Conservation (phyloP, 2,113 vertebrate genomes). For the Candoia aspera region DNA sequence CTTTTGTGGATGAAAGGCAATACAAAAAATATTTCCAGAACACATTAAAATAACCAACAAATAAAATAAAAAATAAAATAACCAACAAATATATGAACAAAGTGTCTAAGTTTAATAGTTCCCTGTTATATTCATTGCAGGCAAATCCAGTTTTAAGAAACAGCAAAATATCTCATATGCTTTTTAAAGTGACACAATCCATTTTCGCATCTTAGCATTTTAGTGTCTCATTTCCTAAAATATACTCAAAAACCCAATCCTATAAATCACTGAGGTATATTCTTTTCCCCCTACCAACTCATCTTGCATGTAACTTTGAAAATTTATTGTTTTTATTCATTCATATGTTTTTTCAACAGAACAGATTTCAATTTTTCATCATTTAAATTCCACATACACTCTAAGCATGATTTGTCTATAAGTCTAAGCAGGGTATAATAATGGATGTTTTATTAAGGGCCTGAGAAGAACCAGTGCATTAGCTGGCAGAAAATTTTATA, state of each 20-base stretch:
- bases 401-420: not conserved
- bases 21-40: not conserved
- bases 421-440: not conserved
- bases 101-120: not conserved
- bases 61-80: not conserved
- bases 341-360: not conserved
- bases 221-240: not conserved
- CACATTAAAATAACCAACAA: not conserved
- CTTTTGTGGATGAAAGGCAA: not conserved
- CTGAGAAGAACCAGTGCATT: not conserved
- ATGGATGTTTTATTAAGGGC: not conserved
- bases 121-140: not conserved
- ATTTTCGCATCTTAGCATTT: not conserved
- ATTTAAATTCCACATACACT: not conserved
- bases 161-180: not conserved
- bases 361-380: not conserved
- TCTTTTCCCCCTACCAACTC: not conserved
- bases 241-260: not conserved
- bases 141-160: not conserved
- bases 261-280: not conserved
- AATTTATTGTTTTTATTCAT: not conserved
- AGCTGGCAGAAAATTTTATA: not conserved
- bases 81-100: not conserved
- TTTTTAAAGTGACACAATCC: not conserved
- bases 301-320: not conserved